Percentiles rank a stretch among this genome's conserved stretches.
Evolutionary conservation across 2,113 vertebrate genomes (phyloP).

Genomic region (Holacanthus passer): DNA sequence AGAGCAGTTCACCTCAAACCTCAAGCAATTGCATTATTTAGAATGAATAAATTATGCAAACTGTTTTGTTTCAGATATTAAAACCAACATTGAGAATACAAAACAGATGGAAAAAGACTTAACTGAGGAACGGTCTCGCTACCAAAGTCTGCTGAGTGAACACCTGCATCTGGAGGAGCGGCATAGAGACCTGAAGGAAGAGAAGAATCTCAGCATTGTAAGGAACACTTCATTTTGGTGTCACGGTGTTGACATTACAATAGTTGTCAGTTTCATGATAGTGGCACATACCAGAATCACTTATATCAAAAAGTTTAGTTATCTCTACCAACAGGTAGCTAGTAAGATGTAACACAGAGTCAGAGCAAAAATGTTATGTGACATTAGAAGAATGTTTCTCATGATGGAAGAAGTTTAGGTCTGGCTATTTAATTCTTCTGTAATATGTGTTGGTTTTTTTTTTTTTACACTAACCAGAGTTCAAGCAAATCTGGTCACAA

Average conservation of each 20-base stretch:
- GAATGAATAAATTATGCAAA: not conserved
- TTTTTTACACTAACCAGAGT: constrained; percentile 77
- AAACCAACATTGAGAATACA: constrained; percentile 84
- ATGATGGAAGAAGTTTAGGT: not conserved
- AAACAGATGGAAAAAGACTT: constrained; percentile 91
- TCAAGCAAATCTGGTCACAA: constrained; percentile 86
- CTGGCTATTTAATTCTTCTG: not conserved
- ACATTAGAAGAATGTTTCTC: not conserved
- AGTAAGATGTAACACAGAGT: too few species aligned
- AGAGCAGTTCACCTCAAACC: not conserved
- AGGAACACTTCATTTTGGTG: constrained; percentile 54
- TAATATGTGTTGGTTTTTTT: not conserved
- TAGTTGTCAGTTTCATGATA: not conserved
- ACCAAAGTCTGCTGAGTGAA: constrained; percentile 95
- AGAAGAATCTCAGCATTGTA: constrained; percentile 87
- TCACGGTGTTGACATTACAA: not conserved
- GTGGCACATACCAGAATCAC: not conserved
- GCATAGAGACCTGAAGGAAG: constrained; percentile 91
- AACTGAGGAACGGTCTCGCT: constrained; percentile 90
- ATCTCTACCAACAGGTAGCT: too few species aligned
- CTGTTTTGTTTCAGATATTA: constrained; percentile 83
- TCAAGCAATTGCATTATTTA: not conserved
- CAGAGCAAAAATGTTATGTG: too few species aligned
- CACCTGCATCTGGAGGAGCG: constrained; percentile 93
- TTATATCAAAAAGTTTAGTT: not conserved